Conservation (phyloP, 2,113 vertebrate species). For the Crotalus horridus region DNA sequence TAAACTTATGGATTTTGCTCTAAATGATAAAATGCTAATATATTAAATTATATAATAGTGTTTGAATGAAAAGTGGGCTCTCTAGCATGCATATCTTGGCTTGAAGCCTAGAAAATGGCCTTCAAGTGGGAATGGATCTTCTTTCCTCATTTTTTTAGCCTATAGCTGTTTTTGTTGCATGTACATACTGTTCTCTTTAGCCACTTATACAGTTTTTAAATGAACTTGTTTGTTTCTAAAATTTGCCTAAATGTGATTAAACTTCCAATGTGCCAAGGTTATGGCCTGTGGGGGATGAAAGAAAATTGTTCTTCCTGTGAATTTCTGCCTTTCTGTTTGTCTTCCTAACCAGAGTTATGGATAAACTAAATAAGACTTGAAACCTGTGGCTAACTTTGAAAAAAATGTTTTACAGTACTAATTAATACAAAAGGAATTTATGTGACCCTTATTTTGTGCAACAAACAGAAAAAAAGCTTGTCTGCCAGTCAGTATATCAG, state of each 20-base stretch:
- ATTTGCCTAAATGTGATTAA: neutral
- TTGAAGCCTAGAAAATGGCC: neutral
- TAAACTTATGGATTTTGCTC: neutral
- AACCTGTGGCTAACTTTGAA: neutral
- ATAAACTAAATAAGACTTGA: neutral
- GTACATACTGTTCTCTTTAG: neutral
- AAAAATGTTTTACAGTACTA: neutral
- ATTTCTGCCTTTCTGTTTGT: neutral
- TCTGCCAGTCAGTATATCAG: neutral
- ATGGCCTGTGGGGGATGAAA: neutral
- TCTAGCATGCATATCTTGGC: neutral
- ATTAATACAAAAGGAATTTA: neutral
- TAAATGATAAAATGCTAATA: neutral
- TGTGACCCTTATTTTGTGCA: neutral
- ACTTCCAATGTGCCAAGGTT: neutral
- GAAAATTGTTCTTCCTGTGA: neutral
- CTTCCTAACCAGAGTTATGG: neutral
- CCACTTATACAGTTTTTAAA: neutral
- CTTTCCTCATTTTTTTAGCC: neutral
- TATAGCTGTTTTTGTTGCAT: neutral
- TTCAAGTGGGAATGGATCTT: neutral
- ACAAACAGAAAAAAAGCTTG: neutral
- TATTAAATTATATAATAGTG: neutral
- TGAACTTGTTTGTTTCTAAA: conserved; percentile 9
- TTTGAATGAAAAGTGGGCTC: neutral